phyloP scores from a whole-genome alignment of 2,888 invertebrate genomes.

The Sinotaia quadrata region DNA sequence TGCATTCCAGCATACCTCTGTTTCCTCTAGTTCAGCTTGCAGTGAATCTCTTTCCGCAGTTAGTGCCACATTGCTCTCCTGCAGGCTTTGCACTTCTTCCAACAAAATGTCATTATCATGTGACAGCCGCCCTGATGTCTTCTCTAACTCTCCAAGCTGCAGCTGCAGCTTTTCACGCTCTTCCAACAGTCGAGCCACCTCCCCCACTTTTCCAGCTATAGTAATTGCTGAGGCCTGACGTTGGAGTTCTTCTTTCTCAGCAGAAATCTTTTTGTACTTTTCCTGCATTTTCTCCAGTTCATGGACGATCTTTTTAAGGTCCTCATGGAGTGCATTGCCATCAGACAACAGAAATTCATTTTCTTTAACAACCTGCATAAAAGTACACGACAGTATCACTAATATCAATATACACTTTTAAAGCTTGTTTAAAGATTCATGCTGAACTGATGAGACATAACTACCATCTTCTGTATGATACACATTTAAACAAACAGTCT shows the following conservation, averaged over 20 bases:
- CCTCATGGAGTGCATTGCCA: constrained; percentile 62
- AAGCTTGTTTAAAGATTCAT: too few relatives aligned
- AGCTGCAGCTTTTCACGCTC: constrained; percentile 54
- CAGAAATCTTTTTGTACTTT: constrained; percentile 45
- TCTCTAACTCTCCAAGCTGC: constrained; percentile 47
- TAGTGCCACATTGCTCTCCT: constrained; percentile 30
- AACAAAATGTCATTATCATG: constrained; percentile 61
- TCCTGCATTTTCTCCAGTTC: constrained; percentile 63
- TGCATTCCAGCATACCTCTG: constrained; percentile 52
- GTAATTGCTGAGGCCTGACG: constrained; percentile 47
- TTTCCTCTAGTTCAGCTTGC: constrained; percentile 55
- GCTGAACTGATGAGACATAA: too few relatives aligned
- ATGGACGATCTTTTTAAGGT: constrained; percentile 59
- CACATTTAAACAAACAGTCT: too few relatives aligned
- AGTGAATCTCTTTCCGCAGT: constrained; percentile 38
- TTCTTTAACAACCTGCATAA: constrained; percentile 54
- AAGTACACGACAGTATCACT: neutral
- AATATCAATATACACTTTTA: too few relatives aligned
- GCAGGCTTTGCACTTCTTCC: constrained; percentile 62
- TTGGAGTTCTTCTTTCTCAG: constrained; percentile 58
- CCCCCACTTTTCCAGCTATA: constrained; percentile 57
- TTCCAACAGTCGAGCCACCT: constrained; percentile 55
- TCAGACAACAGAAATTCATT: constrained; percentile 61
- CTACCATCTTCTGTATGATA: too few relatives aligned
- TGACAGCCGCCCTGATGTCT: constrained; percentile 30